A percentile compares a stretch with the other conserved stretches of the same genome.
phyloP scores from a whole-genome alignment of 1,140 invertebrate genomes.

The Ylistrum balloti region DNA sequence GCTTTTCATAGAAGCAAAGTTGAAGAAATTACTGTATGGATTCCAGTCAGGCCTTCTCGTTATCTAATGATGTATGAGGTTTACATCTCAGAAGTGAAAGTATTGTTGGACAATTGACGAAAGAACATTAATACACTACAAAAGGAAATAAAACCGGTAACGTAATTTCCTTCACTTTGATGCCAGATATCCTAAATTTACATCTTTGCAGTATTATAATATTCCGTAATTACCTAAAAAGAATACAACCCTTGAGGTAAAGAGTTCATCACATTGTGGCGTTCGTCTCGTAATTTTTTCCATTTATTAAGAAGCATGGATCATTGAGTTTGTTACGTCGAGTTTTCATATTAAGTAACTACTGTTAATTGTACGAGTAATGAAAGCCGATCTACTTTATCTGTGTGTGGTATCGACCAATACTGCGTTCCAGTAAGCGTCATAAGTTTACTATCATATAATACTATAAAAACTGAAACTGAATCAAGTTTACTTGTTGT shows the following conservation, averaged over 20 bases:
- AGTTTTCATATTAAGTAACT: neutral
- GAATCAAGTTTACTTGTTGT: neutral
- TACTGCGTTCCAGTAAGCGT: neutral
- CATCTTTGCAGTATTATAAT: neutral
- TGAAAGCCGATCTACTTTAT: neutral
- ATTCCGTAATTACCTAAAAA: neutral
- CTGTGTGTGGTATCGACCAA: neutral
- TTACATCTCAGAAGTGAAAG: neutral
- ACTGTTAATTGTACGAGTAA: neutral
- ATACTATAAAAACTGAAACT: neutral
- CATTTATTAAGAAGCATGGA: neutral
- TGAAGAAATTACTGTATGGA: neutral
- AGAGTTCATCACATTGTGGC: neutral
- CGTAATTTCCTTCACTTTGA: neutral
- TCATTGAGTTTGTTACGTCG: neutral
- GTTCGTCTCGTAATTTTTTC: neutral
- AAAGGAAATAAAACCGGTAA: neutral
- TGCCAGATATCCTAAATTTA: neutral
- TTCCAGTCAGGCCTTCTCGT: neutral
- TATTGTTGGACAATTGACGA: neutral
- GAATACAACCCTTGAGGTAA: neutral
- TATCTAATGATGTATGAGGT: neutral
- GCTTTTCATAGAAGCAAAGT: neutral
- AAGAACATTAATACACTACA: neutral
- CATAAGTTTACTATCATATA: neutral